Evolutionary conservation across 2,797 vertebrate genomes (phyloP).

Genomic region (Cheirogaleus major): DNA sequence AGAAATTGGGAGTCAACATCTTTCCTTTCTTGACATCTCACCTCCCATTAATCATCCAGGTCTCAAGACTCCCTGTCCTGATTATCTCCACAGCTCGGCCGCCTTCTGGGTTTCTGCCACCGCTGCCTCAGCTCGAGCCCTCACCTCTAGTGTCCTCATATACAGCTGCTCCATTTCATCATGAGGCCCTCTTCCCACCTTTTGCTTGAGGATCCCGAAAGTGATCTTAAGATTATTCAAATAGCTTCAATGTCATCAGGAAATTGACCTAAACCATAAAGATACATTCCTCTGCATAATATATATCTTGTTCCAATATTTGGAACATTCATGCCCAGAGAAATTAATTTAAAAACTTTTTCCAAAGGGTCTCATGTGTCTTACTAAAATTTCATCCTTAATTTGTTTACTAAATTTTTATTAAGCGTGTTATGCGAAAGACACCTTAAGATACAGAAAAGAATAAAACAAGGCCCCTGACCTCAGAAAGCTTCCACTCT

Average conservation of each 20-base stretch:
- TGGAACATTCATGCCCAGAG: not conserved
- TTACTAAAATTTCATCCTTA: not conserved
- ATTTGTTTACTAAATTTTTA: not conserved
- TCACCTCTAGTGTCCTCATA: accelerated
- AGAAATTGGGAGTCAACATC: not conserved
- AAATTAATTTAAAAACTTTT: not conserved
- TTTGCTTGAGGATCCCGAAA: not conserved
- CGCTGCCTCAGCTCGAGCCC: not conserved
- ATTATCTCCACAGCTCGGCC: not conserved
- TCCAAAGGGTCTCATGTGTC: not conserved
- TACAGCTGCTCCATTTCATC: not conserved
- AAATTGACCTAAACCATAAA: not conserved
- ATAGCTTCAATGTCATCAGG: not conserved
- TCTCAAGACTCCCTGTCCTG: not conserved
- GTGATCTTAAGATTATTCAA: not conserved
- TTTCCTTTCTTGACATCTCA: not conserved
- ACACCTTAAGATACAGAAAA: constrained; percentile 13
- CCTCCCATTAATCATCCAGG: not conserved
- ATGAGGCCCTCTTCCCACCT: not conserved
- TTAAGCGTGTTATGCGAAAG: not conserved
- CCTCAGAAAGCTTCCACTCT: not conserved
- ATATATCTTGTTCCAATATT: not conserved
- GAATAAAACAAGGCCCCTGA: not conserved
- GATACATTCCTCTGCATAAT: not conserved
- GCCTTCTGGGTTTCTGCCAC: not conserved